phyloP scores from a whole-genome alignment of 2,888 invertebrate species.

The Meteorus colon region DNA sequence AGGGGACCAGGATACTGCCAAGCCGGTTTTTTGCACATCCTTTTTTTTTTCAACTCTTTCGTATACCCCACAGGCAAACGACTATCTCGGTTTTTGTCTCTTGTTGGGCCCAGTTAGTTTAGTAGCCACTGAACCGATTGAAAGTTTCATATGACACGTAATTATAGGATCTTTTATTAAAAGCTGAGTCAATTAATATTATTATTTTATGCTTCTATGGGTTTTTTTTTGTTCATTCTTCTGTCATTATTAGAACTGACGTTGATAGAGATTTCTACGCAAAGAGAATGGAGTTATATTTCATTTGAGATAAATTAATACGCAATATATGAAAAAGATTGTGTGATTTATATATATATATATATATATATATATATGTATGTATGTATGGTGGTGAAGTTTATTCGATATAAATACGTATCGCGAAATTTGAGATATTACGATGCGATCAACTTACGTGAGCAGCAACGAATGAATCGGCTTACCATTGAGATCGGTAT shows the following conservation, averaged over 20 bases:
- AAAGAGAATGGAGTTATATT: neutral
- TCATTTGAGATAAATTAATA: slow-evolving; percentile 8
- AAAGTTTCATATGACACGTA: slow-evolving; percentile 1
- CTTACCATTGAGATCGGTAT: slow-evolving; percentile 30
- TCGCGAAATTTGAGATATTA: slow-evolving; percentile 26
- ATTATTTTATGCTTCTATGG: neutral
- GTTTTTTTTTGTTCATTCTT: neutral
- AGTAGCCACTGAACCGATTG: neutral
- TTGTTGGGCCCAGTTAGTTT: neutral
- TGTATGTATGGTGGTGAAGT: neutral
- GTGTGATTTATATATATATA: neutral
- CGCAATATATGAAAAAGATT: neutral
- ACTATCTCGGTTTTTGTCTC: slow-evolving; percentile 14
- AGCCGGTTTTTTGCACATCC: neutral
- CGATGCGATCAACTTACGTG: slow-evolving; percentile 27
- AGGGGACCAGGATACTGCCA: slow-evolving; percentile 2
- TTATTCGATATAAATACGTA: neutral
- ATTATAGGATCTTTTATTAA: neutral
- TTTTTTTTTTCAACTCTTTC: neutral
- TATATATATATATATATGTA: neutral
- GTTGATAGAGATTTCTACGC: too few relatives aligned
- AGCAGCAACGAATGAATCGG: slow-evolving; percentile 24
- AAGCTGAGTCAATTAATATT: neutral
- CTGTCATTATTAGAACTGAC: neutral
- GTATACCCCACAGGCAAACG: neutral